Base-by-base conservation (phyloP, 2,113 vertebrate species). In the Hyperopisus bebe region DNA sequence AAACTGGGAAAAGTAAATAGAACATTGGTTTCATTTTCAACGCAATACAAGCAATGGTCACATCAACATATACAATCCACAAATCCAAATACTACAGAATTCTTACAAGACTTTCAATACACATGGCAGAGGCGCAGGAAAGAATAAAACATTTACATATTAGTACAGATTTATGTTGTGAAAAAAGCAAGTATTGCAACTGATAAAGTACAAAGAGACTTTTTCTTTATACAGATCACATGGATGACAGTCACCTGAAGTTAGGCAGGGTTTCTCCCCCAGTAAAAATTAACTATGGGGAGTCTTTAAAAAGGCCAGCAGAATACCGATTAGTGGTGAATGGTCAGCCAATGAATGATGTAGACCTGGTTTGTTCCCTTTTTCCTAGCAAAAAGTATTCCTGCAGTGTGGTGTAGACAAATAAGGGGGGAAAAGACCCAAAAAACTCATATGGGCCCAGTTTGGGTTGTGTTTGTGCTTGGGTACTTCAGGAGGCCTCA, bases 41-140 rank as follows among this genome's bases (percentile, higher is more conserved):
- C 92, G 95, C 94, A 96, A 95, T 95, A 96, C 94, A 96, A 94
- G 94, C 93, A 94, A 95, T 94, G 95, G 94, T 95, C 93, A 95
- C 95, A 93, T 92, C 93, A 94, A 96, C 94, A 95, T 96, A 96
- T 95, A 96, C 96, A 96, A 97, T 97, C 95, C 96, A 97, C 95
- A 97, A 94, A 93, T 95, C 94, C 93, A 94, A 95, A 94, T 94
- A 94, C 94, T 96, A 96, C 95, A 95, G 94, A 94, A 94, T 95
- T 95, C 94, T 94, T 94, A 93, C 96, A 95, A 95, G 91, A 93
- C 95, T 87, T 96, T 97, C 97, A 96, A 96, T 96, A 96, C 96
- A 97, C 95, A 95, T 96, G 95, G 96, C 94, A 95, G 94, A 96
- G 95, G 95, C 94, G 95, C 95, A 95, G 94, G 93, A 93, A 92